Percentiles rank a stretch among this genome's conserved stretches.
Evolutionary conservation across 2,797 vertebrate genomes (phyloP).

Genomic region (Oceanodroma leucorhoa): DNA sequence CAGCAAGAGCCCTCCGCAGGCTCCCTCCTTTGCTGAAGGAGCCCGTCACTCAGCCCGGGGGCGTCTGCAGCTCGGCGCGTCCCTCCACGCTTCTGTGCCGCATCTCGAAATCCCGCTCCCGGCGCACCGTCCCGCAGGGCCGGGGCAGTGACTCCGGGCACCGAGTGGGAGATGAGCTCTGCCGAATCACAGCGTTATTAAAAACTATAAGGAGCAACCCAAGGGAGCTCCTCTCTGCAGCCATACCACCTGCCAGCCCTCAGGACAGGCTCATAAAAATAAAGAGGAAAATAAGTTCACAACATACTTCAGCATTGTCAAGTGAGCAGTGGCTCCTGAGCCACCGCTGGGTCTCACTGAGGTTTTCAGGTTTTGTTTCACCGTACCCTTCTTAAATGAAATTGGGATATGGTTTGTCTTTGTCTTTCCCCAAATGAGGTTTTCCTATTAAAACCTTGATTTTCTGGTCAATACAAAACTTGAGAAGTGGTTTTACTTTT

Average conservation of each 20-base stretch:
- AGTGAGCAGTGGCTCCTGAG: not conserved
- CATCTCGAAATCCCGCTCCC: slow-evolving; percentile 54
- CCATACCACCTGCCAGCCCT: not conserved
- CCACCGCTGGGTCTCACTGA: not conserved
- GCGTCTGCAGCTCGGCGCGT: slow-evolving; percentile 42
- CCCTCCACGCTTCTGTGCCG: slow-evolving; percentile 54
- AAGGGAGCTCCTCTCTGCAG: not conserved
- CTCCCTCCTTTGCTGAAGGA: slow-evolving; percentile 56
- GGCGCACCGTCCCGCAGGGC: not conserved
- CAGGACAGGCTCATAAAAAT: not conserved
- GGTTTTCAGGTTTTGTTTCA: not conserved
- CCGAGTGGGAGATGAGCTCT: not conserved
- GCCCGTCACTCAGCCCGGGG: not conserved
- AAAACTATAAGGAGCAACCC: not conserved
- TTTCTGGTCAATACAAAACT: not conserved
- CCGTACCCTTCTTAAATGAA: not conserved
- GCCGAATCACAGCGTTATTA: not conserved
- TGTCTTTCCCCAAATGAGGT: not conserved
- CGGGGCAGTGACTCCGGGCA: accelerated
- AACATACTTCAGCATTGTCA: not conserved
- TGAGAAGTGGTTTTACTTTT: not conserved
- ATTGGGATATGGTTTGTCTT: not conserved
- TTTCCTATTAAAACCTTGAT: not conserved
- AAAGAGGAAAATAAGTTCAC: not conserved
- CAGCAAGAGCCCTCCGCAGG: not conserved